Conservation (phyloP, 2,797 vertebrate species). For the Dryobates pubescens region DNA sequence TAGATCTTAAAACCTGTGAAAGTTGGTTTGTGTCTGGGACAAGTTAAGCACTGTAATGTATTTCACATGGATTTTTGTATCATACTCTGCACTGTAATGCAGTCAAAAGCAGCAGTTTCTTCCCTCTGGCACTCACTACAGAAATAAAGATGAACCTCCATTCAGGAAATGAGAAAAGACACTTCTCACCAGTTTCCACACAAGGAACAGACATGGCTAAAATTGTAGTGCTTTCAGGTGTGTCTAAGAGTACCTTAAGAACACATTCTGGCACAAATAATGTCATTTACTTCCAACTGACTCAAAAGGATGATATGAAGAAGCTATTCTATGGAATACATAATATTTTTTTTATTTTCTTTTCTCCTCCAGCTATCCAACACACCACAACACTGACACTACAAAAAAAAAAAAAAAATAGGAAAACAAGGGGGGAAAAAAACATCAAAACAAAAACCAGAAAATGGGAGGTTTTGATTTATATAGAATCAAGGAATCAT, state of each 20-base stretch:
- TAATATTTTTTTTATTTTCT: neutral
- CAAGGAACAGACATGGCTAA: neutral
- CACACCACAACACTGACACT: neutral
- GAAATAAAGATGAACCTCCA: constrained; percentile 21
- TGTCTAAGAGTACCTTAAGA: neutral
- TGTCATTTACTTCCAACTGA: neutral
- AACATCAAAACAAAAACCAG: rapidly evolving
- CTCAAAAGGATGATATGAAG: neutral
- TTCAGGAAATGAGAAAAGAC: constrained; percentile 9
- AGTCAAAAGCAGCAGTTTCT: neutral
- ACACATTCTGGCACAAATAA: neutral
- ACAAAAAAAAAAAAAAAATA: neutral
- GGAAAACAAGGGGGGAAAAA: rapidly evolving
- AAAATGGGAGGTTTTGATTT: rapidly evolving
- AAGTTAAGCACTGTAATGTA: neutral
- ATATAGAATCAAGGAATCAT: too few relatives aligned
- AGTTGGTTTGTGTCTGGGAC: neutral
- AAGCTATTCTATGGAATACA: neutral
- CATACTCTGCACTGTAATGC: neutral
- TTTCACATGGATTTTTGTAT: neutral
- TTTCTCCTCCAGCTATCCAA: neutral
- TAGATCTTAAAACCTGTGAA: neutral
- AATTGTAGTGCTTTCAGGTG: neutral
- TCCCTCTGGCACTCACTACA: neutral
- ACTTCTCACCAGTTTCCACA: neutral